Percentiles rank a stretch among this genome's conserved stretches.
Evolutionary conservation across 2,888 invertebrate genomes (phyloP).

Genomic region (Nemotelus nigrinus): DNA sequence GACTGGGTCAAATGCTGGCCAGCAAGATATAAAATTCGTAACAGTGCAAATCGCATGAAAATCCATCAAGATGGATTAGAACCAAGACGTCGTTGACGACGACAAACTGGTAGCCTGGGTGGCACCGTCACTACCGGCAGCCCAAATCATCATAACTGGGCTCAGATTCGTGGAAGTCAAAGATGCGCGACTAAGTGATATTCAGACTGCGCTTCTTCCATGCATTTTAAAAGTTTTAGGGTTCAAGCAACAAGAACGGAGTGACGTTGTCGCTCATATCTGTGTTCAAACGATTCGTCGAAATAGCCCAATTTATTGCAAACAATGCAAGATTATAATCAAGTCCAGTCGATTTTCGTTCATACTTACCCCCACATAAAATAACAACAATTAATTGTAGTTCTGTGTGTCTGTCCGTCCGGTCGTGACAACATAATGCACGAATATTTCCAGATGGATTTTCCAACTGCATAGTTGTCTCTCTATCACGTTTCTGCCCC

Average conservation of each 20-base stretch:
- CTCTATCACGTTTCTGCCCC: background rate
- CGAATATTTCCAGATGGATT: slow-evolving; percentile 4
- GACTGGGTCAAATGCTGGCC: background rate
- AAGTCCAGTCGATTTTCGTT: background rate
- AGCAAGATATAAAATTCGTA: background rate
- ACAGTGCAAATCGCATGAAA: slow-evolving; percentile 17
- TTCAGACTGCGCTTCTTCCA: background rate
- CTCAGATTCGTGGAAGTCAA: background rate
- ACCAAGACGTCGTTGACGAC: background rate
- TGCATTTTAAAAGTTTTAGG: too few relatives aligned
- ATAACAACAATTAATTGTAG: background rate
- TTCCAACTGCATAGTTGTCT: background rate
- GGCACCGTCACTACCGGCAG: background rate
- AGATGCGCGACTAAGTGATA: background rate
- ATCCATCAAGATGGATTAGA: slow-evolving; percentile 39
- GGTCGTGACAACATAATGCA: slow-evolving; percentile 21
- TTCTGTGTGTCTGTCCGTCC: slow-evolving; percentile 14
- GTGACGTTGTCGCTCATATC: background rate
- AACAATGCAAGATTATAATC: slow-evolving; percentile 20
- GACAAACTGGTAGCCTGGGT: slow-evolving; percentile 26
- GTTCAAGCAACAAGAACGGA: too few relatives aligned
- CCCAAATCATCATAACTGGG: background rate
- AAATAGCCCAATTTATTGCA: slow-evolving; percentile 29
- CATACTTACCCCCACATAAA: background rate
- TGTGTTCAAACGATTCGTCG: background rate